Base-by-base conservation (phyloP, 2,888 invertebrate genomes). In the Dugesia japonica region DNA sequence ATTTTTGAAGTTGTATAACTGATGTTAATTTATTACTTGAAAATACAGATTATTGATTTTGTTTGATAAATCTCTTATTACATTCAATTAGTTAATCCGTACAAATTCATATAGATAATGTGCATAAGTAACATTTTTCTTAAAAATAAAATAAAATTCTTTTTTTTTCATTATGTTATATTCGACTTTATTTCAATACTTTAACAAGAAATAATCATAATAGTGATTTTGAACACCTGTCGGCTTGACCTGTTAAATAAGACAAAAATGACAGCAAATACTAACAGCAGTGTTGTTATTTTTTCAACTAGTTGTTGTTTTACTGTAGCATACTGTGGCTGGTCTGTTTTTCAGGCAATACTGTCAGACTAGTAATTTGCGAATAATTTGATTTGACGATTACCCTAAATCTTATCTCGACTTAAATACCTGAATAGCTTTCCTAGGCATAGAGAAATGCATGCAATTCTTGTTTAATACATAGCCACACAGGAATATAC, bases 201-300 rank as follows among this genome's bases (percentile, higher is more conserved):
- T 56, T 56, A 13, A 20, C 9, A 56, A 56, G 56, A 56, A 56
- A 56, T 56, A 56, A 13, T 56, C 56, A 56, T n/a, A 56, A 56
- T 56, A 13, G 9, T 56, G 56, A 56, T 56, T 56, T 56, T 56
- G 56, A 56, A 56, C 56, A 56, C 56, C 56, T 56, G 56, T 56
- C 56, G 56, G 56, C 56, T 56, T 56, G 56, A 56, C 56, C 56
- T 56, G 56, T 56, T 56, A 56, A 56, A 56, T 56, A 56, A 56
- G 56, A 56, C 56, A 56, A 56, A 56, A 56, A 56, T 56, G 56
- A 56, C 56, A 56, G 56, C 56, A 56, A 56, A 56, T 56, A 56
- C 56, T 56, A 56, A 56, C 56, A 56, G 56, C 56, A 56, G 56
- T 56, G 56, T 56, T 56, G 56, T 56, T 56, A 56, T 56, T 56